Evolutionary conservation across 2,888 invertebrate genomes (phyloP), one percentile per base, ranked within the genome.

Genomic region (Aphidius colemani): DNA sequence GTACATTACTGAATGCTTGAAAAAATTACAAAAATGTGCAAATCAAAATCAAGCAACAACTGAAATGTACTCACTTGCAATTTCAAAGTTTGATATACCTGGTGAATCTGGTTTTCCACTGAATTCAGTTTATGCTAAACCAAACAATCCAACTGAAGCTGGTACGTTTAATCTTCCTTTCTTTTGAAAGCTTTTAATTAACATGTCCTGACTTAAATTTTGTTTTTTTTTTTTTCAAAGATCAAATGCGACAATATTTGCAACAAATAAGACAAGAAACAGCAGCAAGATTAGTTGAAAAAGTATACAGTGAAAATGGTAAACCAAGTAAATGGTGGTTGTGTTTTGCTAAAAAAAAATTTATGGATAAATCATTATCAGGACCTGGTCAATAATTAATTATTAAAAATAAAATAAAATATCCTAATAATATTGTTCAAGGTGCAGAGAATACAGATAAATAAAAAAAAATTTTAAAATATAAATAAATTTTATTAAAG

Each of bases 321-420:
- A 96, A 96, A 78, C 97, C 98, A 7, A 96, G 94, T 80, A 99
- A 99, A 85, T 99, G 99, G 99, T 99, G 99, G 99, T 85, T 98
- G 63, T 99, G 99, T 82, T 99, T 99, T 85, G 93, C 97, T 41
- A 97, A 97, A 81, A 96, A 97, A 88, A 97, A 96, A 87, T 99
- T 99, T 82, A 98, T 99, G 98, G 99, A 99, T 82, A 98, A 98
- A 82, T 96, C 96, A 41, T 85, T 99, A 41, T 91, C 95, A 44
- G 94, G 91, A 0, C 95, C 95, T 3, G 96, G 96, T 50, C 92
- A 92, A 81, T 91, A 84, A 86, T 66, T 55, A 49, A 63, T 53
- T 30, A 10, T 62, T 10, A 46, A 41, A n/a, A 62, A 49, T 49
- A 57, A 56, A 62, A 56, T 43, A 44, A 51, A 11, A 48, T 48